Base-by-base conservation (phyloP, 2,888 invertebrate species). In the Glaucopsyche alexis region DNA sequence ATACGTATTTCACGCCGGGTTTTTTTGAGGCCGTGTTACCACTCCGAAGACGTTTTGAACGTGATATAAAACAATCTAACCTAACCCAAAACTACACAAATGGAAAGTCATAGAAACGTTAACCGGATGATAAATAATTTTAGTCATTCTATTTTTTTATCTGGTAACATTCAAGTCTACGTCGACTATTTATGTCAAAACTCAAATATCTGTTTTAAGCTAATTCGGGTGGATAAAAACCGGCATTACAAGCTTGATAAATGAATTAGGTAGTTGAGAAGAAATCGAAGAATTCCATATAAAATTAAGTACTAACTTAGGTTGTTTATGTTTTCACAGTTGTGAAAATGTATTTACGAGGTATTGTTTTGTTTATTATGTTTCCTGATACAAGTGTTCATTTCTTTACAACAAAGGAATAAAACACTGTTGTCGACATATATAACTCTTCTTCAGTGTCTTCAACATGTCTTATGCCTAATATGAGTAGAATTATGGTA, bases 181-280 rank as follows among this genome's bases (percentile, higher is more conserved):
- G 90, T 90, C 85, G 87, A 84, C 83, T 78, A 78, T 82, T 86
- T 81, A 80, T 84, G 88, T 88, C 89, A 87, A 85, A 60, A 47
- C 1, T 11, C n/a, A 13, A 29, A 19, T 19, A 29, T 29, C n/a
- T 73, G 73, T 75, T 69, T 69, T 47, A 29, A 11, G 47, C 19
- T 67, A 9, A 16, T 19, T 45, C n/a, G 16, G 16, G 16, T 13
- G 7, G 66, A 14, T 40, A 67, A 2, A 49, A 73, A 71, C 75
- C 76, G 77, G 78, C 76, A 66, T 73, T 74, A 19, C 52, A 74
- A 73, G 13, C 60, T 60, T 60, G 72, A 60, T 72, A 55, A 38
- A 75, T 49, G 71, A 60, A 60, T 29, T 60, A 69, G 60, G 64
- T 45, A 69, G 60, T 67, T 45, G 71, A 71, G 11, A 50, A 60